Evolutionary conservation across 1,140 invertebrate species (phyloP).

Genomic region (Achroia grisella): DNA sequence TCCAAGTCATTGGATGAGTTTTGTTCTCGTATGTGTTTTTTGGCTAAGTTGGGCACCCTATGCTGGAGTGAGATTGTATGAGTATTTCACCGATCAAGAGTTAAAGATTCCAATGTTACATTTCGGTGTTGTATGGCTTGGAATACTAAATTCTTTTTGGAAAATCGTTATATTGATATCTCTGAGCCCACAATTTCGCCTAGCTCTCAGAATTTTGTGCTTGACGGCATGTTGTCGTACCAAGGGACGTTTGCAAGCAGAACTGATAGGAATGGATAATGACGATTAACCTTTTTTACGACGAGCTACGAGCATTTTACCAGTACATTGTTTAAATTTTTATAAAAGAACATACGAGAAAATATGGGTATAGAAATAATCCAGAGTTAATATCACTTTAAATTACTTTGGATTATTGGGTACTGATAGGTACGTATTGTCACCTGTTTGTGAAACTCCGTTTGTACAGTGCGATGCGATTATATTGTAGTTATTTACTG

Average conservation of each 20-base stretch:
- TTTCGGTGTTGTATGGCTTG: conserved; percentile 95
- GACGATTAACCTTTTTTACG: conserved; percentile 77
- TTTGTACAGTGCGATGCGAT: too few relatives aligned
- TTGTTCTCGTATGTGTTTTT: conserved; percentile 91
- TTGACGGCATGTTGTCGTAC: conserved; percentile 91
- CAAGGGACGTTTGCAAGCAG: conserved; percentile 83
- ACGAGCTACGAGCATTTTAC: too few relatives aligned
- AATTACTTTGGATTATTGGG: too few relatives aligned
- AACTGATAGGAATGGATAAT: conserved; percentile 87
- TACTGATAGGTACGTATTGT: too few relatives aligned
- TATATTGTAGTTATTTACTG: too few relatives aligned
- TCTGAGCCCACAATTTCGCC: conserved; percentile 92
- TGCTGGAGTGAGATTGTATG: conserved; percentile 81
- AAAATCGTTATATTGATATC: conserved; percentile 92
- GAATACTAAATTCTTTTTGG: conserved; percentile 94
- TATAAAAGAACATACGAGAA: too few relatives aligned
- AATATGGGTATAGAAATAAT: too few relatives aligned
- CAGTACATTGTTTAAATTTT: too few relatives aligned
- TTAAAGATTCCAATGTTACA: conserved; percentile 88
- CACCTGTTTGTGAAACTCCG: too few relatives aligned
- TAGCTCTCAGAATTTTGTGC: conserved; percentile 89
- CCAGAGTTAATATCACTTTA: too few relatives aligned
- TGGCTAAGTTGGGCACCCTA: conserved; percentile 95
- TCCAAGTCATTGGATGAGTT: conserved; percentile 95
- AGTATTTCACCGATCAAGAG: conserved; percentile 74